Evolutionary conservation across 2,113 vertebrate species (phyloP).

Genomic region (Cervus canadensis): DNA sequence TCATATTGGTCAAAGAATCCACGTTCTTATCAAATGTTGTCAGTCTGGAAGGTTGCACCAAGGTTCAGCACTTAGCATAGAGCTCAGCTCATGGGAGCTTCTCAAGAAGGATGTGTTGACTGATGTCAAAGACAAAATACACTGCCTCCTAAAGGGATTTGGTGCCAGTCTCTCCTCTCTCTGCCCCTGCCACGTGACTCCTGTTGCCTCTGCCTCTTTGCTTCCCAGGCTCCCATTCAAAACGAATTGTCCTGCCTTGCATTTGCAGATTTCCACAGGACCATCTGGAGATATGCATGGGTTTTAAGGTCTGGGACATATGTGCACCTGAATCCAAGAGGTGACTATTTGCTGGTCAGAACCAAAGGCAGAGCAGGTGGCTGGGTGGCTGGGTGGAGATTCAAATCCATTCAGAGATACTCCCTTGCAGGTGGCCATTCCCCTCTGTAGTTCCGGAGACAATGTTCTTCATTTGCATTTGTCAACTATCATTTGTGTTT

Average conservation of each 20-base stretch:
- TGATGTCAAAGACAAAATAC: not conserved
- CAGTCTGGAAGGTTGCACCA: not conserved
- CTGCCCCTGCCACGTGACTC: not conserved
- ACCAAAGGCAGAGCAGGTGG: not conserved
- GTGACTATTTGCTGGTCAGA: not conserved
- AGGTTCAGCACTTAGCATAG: not conserved
- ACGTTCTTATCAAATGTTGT: not conserved
- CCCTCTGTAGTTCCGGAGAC: not conserved
- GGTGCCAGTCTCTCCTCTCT: not conserved
- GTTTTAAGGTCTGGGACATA: not conserved
- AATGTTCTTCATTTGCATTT: not conserved
- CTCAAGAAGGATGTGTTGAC: not conserved
- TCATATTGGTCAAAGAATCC: not conserved
- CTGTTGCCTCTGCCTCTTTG: not conserved
- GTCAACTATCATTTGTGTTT: not conserved
- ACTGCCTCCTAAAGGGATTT: not conserved
- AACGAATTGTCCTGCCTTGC: not conserved
- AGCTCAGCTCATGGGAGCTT: not conserved
- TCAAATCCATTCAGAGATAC: not conserved
- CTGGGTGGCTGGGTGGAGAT: not conserved
- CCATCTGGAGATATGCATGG: not conserved
- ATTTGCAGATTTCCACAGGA: not conserved
- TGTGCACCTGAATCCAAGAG: not conserved
- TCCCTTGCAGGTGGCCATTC: not conserved
- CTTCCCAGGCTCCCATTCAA: not conserved